A percentile compares a stretch with the other conserved stretches of the same genome.
Conservation (phyloP, 2,113 vertebrate genomes). For the Ramphastos sulfuratus region DNA sequence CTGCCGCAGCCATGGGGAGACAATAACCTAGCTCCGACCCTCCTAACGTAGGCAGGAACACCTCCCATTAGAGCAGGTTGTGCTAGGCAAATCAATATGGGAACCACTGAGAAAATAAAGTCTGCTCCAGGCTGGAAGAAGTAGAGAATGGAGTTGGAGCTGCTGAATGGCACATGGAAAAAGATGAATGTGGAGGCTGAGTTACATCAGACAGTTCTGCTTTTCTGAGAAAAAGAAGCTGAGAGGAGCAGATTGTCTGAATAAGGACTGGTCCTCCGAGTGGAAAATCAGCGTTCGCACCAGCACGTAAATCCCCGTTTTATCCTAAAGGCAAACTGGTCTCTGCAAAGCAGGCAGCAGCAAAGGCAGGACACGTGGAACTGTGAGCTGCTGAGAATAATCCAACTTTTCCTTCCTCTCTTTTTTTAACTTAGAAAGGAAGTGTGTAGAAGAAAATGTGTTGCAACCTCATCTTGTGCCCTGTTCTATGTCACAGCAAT, state of each 20-base stretch:
- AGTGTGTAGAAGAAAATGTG: neutral
- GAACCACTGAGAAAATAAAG: neutral
- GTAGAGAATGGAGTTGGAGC: neutral
- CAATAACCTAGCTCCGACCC: too few species aligned
- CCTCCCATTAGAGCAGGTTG: too few species aligned
- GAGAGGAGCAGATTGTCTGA: neutral
- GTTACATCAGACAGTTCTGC: neutral
- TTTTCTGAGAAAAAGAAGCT: neutral
- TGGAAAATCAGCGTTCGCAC: neutral
- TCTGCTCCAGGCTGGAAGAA: neutral
- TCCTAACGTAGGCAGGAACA: too few species aligned
- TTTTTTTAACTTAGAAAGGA: neutral
- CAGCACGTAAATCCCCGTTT: neutral
- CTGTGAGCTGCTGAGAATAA: neutral
- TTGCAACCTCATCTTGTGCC: constrained; percentile 49
- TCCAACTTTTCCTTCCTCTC: neutral
- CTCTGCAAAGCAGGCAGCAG: neutral
- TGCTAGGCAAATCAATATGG: neutral
- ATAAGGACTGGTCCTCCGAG: neutral
- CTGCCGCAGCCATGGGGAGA: neutral
- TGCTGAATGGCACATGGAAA: neutral
- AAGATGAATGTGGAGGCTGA: neutral
- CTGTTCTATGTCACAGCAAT: neutral
- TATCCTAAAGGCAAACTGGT: fast-evolving
- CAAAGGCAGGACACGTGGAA: fast-evolving